Base-by-base conservation (phyloP, 2,113 vertebrate species). In the Otolemur garnettii region DNA sequence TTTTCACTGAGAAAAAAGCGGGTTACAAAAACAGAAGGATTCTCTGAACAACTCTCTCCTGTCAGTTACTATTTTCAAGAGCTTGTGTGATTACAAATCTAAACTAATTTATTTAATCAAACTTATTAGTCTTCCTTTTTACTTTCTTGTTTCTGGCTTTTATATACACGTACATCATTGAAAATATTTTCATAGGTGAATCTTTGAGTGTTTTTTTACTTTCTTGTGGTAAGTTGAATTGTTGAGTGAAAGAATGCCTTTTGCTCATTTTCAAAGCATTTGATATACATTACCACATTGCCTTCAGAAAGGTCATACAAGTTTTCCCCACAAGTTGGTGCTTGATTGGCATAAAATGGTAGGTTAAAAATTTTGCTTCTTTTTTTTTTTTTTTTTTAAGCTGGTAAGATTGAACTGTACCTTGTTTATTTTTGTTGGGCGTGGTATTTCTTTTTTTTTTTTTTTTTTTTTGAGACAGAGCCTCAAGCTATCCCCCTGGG, bases 1-100 rank as follows among this genome's bases (percentile, higher is more conserved):
- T 94, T 95, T 96, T 93, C 10, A 87, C 14, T 93, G 15, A 30
- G 7, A 42, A 83, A 91, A 88, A 66, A 42, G 53, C 22, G 83
- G n/a, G 12, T 88, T 92, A 72, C 22, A 87, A 87, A 91, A 83
- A 50, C 45, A 86, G 69, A 80, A 84, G 35, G 66, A 80, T 69
- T 83, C 38, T 85, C 74, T 79, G 42, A 87, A 35, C 35, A 78
- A 45, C 42, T 93, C 86, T 74, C 1, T 90, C 30, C n/a, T 94
- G 68, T 77, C 69, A 92, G 26, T 83, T 94, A 77, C n/a, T 96
- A 84, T 93, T 96, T 96, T 95, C 26, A 78, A 88, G 50, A 92
- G 18, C 66, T 60, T 88, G 55, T 0, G 8, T 74, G 50, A 69
- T 83, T 72, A 80, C 18, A 69, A 55, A 86, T 95, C 45, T 89